Conservation (phyloP, 2,888 invertebrate species). For the Lymantria monacha region DNA sequence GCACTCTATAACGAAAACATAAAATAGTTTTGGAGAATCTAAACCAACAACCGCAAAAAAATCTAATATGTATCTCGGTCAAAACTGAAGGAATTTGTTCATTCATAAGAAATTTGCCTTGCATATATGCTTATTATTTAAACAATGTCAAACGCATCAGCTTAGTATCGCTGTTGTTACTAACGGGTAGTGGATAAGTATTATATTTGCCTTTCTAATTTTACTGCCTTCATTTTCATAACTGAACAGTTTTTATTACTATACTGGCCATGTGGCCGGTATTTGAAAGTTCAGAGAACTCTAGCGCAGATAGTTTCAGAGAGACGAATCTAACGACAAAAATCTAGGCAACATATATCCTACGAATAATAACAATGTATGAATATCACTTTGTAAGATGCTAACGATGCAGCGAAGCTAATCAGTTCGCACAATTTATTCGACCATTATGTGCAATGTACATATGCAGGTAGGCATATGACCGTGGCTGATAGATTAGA, state of each 20-base stretch:
- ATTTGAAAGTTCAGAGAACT: background rate
- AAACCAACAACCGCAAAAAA: too few relatives aligned
- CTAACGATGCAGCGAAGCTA: background rate
- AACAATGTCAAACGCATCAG: too few relatives aligned
- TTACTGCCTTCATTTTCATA: background rate
- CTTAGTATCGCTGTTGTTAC: background rate
- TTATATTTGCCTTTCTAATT: background rate
- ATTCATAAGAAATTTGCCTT: too few relatives aligned
- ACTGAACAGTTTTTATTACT: background rate
- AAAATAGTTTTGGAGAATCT: too few relatives aligned
- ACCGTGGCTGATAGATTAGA: background rate
- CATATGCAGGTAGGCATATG: background rate
- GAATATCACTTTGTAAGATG: too few relatives aligned
- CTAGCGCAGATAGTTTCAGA: background rate
- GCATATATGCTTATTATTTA: too few relatives aligned
- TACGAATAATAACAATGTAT: too few relatives aligned
- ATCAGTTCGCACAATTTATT: background rate
- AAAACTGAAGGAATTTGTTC: too few relatives aligned
- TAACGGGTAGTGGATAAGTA: background rate
- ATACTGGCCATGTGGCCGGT: background rate
- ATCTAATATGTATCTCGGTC: too few relatives aligned
- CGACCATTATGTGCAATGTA: background rate
- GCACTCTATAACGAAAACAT: too few relatives aligned
- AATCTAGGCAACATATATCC: too few relatives aligned
- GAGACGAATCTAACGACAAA: too few relatives aligned